Evolutionary conservation across 2,113 vertebrate genomes (phyloP).

Genomic region (Macquaria australasica): DNA sequence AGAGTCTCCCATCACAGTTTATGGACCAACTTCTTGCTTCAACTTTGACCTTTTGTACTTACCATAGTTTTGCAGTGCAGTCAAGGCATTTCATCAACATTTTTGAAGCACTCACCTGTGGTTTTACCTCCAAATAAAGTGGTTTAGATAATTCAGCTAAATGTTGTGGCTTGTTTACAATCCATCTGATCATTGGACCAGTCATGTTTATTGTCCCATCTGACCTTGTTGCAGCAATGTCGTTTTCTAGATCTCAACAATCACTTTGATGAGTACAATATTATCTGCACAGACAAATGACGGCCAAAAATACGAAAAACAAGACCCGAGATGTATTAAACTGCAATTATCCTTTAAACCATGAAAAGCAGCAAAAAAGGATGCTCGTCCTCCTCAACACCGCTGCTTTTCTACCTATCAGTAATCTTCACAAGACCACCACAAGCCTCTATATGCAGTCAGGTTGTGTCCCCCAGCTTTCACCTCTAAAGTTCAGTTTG

Average conservation of each 20-base stretch:
- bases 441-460: not conserved
- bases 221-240: not conserved
- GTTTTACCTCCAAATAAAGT: not conserved
- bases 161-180: not conserved
- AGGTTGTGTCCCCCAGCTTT: conserved; percentile 42
- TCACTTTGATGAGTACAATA: not conserved
- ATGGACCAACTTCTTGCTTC: not conserved
- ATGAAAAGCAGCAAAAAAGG: not conserved
- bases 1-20: not conserved
- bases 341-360: not conserved
- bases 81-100: not conserved
- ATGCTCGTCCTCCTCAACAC: not conserved
- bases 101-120: not conserved
- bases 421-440: not conserved
- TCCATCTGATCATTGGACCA: not conserved
- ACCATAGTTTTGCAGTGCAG: not conserved
- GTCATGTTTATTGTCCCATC: not conserved
- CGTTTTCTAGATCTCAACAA: not conserved
- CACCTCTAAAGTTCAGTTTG: conserved; percentile 57
- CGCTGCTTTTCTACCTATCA: not conserved
- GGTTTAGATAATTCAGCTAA: not conserved
- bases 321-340: not conserved
- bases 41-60: not conserved
- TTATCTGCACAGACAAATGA: not conserved
- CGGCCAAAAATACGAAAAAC: not conserved